phyloP scores from a whole-genome alignment of 1,140 invertebrate genomes.

The Orussus abietinus region DNA sequence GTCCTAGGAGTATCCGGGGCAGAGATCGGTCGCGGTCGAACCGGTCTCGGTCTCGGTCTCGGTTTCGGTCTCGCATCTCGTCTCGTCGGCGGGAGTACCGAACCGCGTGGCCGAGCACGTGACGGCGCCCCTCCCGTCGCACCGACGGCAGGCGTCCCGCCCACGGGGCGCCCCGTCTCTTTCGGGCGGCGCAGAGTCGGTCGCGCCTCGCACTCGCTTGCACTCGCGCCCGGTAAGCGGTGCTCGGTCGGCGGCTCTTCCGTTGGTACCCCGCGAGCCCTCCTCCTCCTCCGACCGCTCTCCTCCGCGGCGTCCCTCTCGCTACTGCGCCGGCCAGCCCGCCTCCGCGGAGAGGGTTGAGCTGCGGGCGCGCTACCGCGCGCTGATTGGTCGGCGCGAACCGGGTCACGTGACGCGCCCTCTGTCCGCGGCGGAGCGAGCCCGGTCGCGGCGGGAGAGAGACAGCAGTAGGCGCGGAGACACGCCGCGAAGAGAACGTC shows the following conservation, averaged over 20 bases:
- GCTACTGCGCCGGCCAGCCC: constrained; percentile 33
- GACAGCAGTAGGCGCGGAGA: too few species aligned
- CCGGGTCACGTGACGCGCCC: constrained; percentile 41
- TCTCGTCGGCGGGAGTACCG: too few species aligned
- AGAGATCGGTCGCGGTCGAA: too few species aligned
- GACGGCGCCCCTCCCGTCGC: constrained; percentile 38
- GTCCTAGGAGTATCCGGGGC: too few species aligned
- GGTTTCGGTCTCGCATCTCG: too few species aligned
- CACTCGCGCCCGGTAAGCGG: constrained; percentile 36
- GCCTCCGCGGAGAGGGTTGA: constrained; percentile 48
- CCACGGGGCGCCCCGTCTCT: constrained; percentile 28
- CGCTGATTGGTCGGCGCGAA: constrained; percentile 36
- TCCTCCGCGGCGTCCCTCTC: constrained; percentile 28
- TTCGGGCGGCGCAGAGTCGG: constrained; percentile 18
- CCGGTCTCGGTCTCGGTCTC: too few species aligned
- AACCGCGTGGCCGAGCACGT: constrained; percentile 48
- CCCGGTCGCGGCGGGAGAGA: too few species aligned
- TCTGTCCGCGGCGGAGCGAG: constrained; percentile 4
- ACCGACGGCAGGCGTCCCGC: constrained; percentile 28
- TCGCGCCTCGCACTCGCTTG: constrained; percentile 29
- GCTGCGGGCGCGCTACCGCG: constrained; percentile 38
- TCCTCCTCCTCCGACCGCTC: constrained; percentile 2
- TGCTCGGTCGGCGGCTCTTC: constrained; percentile 4
- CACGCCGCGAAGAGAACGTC: too few species aligned
- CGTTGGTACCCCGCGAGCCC: not conserved